Percentiles rank a stretch among this genome's conserved stretches.
Conservation (phyloP, 2,888 invertebrate species). For the Gari tellinella region DNA sequence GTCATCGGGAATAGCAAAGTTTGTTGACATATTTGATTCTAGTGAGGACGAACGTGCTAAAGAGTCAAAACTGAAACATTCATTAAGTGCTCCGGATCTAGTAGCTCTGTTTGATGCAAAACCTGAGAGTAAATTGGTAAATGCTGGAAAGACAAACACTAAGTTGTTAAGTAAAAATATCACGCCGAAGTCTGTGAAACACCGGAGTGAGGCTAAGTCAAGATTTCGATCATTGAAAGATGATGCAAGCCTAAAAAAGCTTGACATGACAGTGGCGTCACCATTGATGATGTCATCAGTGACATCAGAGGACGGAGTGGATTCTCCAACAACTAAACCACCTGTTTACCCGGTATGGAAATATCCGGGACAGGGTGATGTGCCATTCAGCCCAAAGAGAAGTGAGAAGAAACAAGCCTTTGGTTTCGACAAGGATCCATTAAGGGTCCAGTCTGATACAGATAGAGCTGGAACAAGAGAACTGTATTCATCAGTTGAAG, state of each 20-base stretch:
- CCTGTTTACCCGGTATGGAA: slow-evolving; percentile 66
- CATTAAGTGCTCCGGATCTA: slow-evolving; percentile 79
- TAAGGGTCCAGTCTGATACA: slow-evolving; percentile 34
- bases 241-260: slow-evolving; percentile 34
- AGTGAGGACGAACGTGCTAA: slow-evolving; percentile 73
- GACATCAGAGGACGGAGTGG: slow-evolving; percentile 34
- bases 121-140: slow-evolving; percentile 26
- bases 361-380: slow-evolving; percentile 48
- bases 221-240: slow-evolving; percentile 50
- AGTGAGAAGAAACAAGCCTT: slow-evolving; percentile 15
- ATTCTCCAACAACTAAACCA: slow-evolving; percentile 64
- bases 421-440: slow-evolving; percentile 24
- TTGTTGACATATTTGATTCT: slow-evolving; percentile 75
- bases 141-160: slow-evolving; percentile 29
- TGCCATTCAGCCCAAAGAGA: slow-evolving; percentile 21
- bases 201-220: slow-evolving; percentile 63
- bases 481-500: background rate
- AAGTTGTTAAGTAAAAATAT: slow-evolving; percentile 32
- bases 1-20: slow-evolving; percentile 73
- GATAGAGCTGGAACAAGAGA: slow-evolving; percentile 20
- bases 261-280: background rate
- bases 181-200: slow-evolving; percentile 70
- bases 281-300: slow-evolving; percentile 12
- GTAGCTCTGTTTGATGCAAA: slow-evolving; percentile 54
- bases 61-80: slow-evolving; percentile 62